phyloP scores from a whole-genome alignment of 1,140 invertebrate genomes.

The Drosophila albomicans region DNA sequence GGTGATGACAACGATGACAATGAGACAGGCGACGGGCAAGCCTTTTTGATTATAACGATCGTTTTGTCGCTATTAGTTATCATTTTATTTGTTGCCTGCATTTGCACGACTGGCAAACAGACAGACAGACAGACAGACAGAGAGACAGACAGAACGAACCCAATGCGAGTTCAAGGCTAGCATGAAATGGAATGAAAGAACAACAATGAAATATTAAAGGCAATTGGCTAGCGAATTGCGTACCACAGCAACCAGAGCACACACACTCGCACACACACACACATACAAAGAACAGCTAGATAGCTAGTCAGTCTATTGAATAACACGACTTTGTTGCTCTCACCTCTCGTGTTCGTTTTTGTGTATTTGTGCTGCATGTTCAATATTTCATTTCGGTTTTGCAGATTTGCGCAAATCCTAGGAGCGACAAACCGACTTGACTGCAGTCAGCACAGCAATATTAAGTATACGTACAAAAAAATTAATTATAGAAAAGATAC shows the following conservation, averaged over 20 bases:
- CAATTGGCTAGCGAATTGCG: slow-evolving; percentile 4
- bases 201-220: slow-evolving; percentile 8
- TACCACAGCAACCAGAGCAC: no score
- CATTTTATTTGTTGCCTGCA: slow-evolving; percentile 17
- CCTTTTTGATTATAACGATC: slow-evolving; percentile 2
- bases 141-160: background rate
- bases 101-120: background rate
- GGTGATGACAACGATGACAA: background rate
- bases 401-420: no score
- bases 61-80: slow-evolving; percentile 13
- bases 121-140: no score
- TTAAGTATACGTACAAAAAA: no score
- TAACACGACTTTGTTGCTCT: background rate
- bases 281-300: background rate
- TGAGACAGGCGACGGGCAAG: background rate
- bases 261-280: no score
- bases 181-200: background rate
- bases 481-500: no score
- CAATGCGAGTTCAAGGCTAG: slow-evolving; percentile 26
- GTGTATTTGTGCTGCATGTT: no score
- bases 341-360: background rate
- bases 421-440: no score
- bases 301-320: background rate
- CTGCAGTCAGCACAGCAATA: no score
- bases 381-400: no score